These are phyloP conservation scores for Staurois parvus DNA, from an alignment of 2,797 vertebrate species.

Conservation along the genomic window DNA sequence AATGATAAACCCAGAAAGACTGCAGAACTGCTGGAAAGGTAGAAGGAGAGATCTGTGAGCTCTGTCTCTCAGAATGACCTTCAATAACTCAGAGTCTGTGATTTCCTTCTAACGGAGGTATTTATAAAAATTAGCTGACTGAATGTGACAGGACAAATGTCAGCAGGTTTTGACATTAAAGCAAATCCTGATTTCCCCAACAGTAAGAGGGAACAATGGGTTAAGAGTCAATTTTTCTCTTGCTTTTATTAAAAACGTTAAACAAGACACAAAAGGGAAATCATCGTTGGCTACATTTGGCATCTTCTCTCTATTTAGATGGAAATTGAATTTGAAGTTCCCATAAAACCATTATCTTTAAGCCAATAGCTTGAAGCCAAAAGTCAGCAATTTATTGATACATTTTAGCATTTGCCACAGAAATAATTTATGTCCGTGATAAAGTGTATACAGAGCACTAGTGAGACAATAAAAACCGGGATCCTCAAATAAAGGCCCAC, in stretches of 20 bases:
- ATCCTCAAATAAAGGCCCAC: background rate
- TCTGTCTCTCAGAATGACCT: constrained; percentile 4
- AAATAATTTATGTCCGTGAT: background rate
- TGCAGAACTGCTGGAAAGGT: background rate
- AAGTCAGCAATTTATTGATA: no score
- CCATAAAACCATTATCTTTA: background rate
- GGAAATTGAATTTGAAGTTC: background rate
- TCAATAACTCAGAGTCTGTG: constrained; percentile 1
- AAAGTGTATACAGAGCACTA: background rate
- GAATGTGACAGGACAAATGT: background rate
- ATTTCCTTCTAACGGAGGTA: constrained; percentile 10
- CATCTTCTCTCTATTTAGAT: background rate
- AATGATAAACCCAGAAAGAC: background rate
- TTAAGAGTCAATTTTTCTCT: background rate
- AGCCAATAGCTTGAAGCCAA: background rate
- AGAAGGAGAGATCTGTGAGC: background rate
- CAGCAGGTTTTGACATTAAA: background rate
- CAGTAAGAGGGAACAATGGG: background rate
- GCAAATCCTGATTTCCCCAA: background rate
- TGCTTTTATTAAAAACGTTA: background rate
- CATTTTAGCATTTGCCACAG: no score
- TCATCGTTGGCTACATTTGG: background rate
- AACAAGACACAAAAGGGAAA: background rate
- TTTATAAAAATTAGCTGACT: constrained; percentile 21
- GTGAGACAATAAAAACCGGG: background rate